These are phyloP conservation scores for Muschampia plurimacula DNA, from an alignment of 2,888 invertebrate genomes.

Conservation along the genomic window DNA sequence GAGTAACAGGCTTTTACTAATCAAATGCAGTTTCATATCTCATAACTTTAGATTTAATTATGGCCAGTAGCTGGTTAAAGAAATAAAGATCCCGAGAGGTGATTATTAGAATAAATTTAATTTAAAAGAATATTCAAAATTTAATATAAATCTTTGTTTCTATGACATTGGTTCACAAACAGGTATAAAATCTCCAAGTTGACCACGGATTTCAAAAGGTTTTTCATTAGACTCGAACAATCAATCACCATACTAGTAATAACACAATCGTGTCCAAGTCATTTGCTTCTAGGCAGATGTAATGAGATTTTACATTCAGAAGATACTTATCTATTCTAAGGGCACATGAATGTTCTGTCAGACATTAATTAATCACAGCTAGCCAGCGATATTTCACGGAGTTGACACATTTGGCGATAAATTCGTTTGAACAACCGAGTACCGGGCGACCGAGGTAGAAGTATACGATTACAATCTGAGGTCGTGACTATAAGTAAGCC, in stretches of 20 bases:
- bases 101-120: too few relatives aligned
- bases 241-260: constrained; percentile 24
- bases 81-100: too few relatives aligned
- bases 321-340: constrained; percentile 30
- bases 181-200: not conserved
- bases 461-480: constrained; percentile 34
- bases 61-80: too few relatives aligned
- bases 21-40: too few relatives aligned
- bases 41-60: too few relatives aligned
- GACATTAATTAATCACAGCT: constrained; percentile 29
- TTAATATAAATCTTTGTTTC: too few relatives aligned
- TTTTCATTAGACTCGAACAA: constrained; percentile 5
- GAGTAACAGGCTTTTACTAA: too few relatives aligned
- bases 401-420: constrained; percentile 38
- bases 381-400: constrained; percentile 24
- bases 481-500: constrained; percentile 36
- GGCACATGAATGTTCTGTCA: constrained; percentile 35
- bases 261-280: constrained; percentile 31
- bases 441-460: constrained; percentile 13
- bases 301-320: constrained; percentile 31
- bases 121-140: too few relatives aligned
- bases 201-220: not conserved
- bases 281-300: constrained; percentile 36
- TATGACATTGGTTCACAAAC: not conserved
- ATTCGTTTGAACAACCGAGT: constrained; percentile 32